These are phyloP conservation scores for Parazoanthus atlanticus DNA, from an alignment of 92 coral and sea anemone genomes.

Conservation along the genomic window DNA sequence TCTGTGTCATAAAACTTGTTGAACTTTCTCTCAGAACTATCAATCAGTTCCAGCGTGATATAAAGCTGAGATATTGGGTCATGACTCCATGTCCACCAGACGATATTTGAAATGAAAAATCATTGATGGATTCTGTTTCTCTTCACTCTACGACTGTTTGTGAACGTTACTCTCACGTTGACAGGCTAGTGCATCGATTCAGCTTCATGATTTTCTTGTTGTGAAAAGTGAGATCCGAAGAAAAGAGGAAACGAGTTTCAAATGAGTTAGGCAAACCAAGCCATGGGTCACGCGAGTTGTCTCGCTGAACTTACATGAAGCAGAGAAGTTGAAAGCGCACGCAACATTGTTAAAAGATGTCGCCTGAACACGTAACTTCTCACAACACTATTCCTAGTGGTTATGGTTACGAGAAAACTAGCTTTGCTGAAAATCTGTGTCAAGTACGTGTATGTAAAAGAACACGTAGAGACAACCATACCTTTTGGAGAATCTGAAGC, in stretches of 20 bases:
- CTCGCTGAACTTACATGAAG: background rate
- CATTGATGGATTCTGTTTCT: background rate
- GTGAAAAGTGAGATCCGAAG: slow-evolving; percentile 17
- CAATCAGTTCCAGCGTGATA: background rate
- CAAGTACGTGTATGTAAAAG: background rate
- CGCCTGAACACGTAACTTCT: slow-evolving; percentile 10
- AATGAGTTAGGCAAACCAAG: background rate
- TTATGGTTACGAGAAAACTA: background rate
- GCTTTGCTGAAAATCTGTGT: background rate
- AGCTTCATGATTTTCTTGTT: slow-evolving; percentile 20
- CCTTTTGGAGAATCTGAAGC: slow-evolving; percentile 10
- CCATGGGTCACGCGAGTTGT: slow-evolving; percentile 34
- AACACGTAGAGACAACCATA: background rate
- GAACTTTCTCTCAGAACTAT: background rate
- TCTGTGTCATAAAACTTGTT: background rate
- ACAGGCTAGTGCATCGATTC: background rate
- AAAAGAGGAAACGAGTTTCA: slow-evolving; percentile 11
- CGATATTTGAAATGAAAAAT: slow-evolving; percentile 13
- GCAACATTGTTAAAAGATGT: background rate
- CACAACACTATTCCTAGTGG: background rate
- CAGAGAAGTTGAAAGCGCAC: background rate
- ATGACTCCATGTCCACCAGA: background rate
- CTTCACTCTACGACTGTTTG: slow-evolving; percentile 9
- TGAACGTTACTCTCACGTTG: slow-evolving; percentile 4
- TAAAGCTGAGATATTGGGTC: background rate